These are phyloP conservation scores for Orchestia grillus DNA, from an alignment of 1,140 invertebrate species.

Conservation along the genomic window DNA sequence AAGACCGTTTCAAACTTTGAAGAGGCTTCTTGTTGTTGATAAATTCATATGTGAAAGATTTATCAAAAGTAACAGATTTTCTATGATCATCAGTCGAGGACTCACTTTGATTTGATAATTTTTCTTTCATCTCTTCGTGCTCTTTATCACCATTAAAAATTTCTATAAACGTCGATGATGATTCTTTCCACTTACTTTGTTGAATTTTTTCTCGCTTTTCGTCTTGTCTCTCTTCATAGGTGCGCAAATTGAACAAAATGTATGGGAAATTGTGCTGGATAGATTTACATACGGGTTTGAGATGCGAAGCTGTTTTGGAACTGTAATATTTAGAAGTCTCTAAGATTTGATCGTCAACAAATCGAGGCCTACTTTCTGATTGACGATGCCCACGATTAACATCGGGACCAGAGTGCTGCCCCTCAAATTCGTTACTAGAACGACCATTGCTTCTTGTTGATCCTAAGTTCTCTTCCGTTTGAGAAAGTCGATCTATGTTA, in stretches of 20 bases:
- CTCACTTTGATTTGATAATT: slow-evolving; percentile 11
- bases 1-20: slow-evolving; percentile 57
- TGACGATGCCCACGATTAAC: not conserved
- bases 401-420: not conserved
- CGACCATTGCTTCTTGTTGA: not conserved
- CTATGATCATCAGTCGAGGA: slow-evolving; percentile 59
- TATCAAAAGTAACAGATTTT: slow-evolving; percentile 65
- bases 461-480: not conserved
- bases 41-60: slow-evolving; percentile 39
- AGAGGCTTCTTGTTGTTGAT: not conserved
- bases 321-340: not conserved
- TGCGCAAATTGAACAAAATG: not conserved
- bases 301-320: not conserved
- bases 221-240: slow-evolving; percentile 19
- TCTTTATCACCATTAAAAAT: not conserved
- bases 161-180: not conserved
- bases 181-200: not conserved
- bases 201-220: not conserved
- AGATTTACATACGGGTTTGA: not conserved
- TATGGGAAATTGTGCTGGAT: not conserved
- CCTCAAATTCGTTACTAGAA: not conserved
- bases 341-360: not conserved
- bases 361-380: not conserved
- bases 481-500: not conserved
- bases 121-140: slow-evolving; percentile 24